phyloP scores from a whole-genome alignment of 2,888 invertebrate genomes.

The Lagria hirta region DNA sequence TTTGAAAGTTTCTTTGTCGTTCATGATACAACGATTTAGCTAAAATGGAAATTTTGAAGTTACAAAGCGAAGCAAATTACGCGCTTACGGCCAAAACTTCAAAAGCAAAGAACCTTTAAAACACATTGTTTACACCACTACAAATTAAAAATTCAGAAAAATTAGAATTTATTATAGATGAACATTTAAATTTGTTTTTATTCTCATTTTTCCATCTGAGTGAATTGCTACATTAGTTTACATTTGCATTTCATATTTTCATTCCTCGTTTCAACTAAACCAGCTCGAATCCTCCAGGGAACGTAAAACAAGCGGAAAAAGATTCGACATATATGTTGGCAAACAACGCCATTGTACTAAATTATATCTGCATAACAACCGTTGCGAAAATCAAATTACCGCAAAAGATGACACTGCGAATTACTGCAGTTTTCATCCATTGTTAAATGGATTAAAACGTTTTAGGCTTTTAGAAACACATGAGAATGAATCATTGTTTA shows the following conservation, averaged over 20 bases:
- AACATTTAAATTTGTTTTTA: constrained; percentile 22
- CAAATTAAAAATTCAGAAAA: no score
- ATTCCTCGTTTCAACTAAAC: constrained; percentile 30
- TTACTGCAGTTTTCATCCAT: neutral
- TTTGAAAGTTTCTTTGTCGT: no score
- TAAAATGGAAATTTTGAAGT: no score
- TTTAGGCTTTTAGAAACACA: neutral
- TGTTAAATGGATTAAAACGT: neutral
- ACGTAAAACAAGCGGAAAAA: constrained; percentile 37
- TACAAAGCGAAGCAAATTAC: no score
- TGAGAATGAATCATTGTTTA: no score
- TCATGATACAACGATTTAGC: no score
- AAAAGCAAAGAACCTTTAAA: no score
- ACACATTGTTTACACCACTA: no score
- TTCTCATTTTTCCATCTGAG: constrained; percentile 27
- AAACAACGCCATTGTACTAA: constrained; percentile 32
- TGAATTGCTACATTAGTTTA: constrained; percentile 37
- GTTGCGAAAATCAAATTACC: constrained; percentile 30
- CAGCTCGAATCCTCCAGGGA: constrained; percentile 29
- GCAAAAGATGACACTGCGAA: constrained; percentile 16
- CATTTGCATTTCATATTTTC: constrained; percentile 37
- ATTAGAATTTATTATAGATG: constrained; percentile 21
- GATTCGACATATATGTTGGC: constrained; percentile 34
- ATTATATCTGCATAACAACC: constrained; percentile 31
- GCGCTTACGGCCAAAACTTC: no score